Percentiles rank a stretch among this genome's conserved stretches.
These are phyloP conservation scores for Stylophora pistillata DNA, from an alignment of 64 coral and sea anemone species.

Conservation along the genomic window DNA sequence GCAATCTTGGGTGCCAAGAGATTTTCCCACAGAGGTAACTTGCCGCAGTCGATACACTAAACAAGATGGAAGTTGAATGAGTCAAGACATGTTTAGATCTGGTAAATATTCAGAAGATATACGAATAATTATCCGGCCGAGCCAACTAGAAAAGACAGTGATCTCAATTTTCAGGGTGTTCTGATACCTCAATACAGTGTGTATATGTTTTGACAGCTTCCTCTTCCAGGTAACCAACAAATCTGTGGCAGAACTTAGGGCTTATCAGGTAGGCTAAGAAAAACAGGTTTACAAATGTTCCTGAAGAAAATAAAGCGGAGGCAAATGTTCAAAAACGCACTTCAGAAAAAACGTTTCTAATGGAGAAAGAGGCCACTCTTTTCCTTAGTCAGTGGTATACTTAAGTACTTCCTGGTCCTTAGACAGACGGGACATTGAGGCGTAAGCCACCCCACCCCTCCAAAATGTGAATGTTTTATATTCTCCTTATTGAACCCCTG, in stretches of 20 bases:
- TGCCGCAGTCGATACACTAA: constrained; percentile 87
- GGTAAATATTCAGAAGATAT: neutral
- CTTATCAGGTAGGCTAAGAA: constrained; percentile 95
- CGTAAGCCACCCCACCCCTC: no score
- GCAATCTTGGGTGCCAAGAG: constrained; percentile 82
- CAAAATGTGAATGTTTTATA: no score
- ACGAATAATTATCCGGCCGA: no score
- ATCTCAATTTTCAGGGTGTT: no score
- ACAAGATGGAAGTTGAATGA: neutral
- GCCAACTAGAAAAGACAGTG: no score
- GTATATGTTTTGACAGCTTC: constrained; percentile 97
- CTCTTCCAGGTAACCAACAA: constrained; percentile 96
- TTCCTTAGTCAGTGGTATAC: no score
- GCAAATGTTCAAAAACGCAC: neutral
- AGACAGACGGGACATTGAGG: no score
- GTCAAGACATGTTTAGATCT: neutral
- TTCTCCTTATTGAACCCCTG: no score
- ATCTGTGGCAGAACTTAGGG: constrained; percentile 94
- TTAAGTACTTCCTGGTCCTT: no score
- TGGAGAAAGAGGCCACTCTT: neutral
- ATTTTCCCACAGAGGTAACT: constrained; percentile 74
- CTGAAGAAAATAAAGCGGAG: constrained; percentile 12
- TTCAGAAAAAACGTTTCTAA: neutral
- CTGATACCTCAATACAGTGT: constrained; percentile 80
- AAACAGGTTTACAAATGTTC: constrained; percentile 94